Percentiles rank a stretch among this genome's conserved stretches.
Evolutionary conservation across 2,888 invertebrate genomes (phyloP).

Genomic region (Eugnorisma glareosa): DNA sequence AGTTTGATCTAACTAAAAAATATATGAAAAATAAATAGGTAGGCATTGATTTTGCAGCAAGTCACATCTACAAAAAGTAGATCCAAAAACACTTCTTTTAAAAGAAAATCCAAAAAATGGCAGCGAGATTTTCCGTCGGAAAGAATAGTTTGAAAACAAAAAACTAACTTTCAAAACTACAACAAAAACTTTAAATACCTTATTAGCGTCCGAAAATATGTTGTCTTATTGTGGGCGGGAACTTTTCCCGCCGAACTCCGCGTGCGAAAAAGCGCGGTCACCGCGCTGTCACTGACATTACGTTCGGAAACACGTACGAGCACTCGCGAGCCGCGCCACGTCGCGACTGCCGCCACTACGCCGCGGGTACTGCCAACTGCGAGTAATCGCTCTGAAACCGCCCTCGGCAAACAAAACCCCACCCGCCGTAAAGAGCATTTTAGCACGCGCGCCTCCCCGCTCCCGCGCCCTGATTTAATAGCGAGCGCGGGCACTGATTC

Average conservation of each 20-base stretch:
- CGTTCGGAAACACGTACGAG: slow-evolving; percentile 77
- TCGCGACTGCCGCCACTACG: slow-evolving; percentile 75
- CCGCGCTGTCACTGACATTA: slow-evolving; percentile 84
- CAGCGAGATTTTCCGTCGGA: background rate
- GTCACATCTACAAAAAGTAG: background rate
- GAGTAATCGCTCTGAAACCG: slow-evolving; percentile 87
- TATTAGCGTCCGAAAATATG: slow-evolving; percentile 91
- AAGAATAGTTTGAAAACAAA: slow-evolving; percentile 52
- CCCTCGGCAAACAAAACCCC: slow-evolving; percentile 90
- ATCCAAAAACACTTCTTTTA: background rate
- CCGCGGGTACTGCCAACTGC: slow-evolving; percentile 73
- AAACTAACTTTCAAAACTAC: slow-evolving; percentile 40
- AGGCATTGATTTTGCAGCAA: background rate
- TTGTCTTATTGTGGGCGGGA: slow-evolving; percentile 88
- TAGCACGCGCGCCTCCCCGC: slow-evolving; percentile 86
- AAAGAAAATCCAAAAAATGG: background rate
- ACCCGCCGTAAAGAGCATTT: slow-evolving; percentile 89
- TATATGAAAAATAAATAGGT: background rate
- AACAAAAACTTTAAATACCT: slow-evolving; percentile 78
- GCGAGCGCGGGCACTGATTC: slow-evolving; percentile 90
- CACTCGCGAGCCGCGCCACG: slow-evolving; percentile 79
- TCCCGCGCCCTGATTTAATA: slow-evolving; percentile 90
- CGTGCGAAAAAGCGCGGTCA: slow-evolving; percentile 85
- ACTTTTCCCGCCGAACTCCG: slow-evolving; percentile 88
- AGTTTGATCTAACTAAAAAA: background rate